These are phyloP conservation scores for Protophormia terraenovae DNA, from an alignment of 2,888 invertebrate species.

Conservation along the genomic window DNA sequence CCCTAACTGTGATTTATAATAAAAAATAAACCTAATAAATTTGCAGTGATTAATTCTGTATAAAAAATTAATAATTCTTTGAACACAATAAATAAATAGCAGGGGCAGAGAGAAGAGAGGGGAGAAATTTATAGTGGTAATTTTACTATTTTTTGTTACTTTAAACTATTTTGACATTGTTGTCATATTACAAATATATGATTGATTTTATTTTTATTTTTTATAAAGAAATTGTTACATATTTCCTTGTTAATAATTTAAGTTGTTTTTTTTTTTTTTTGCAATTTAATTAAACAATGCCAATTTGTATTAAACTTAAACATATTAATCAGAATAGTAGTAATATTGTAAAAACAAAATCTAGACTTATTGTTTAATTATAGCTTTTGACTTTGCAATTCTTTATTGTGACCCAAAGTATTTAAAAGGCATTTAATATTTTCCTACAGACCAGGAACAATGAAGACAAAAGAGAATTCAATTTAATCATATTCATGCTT, in stretches of 20 bases:
- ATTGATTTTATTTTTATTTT: neutral
- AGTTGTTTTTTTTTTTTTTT: no score
- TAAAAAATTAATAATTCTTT: no score
- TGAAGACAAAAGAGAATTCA: conserved; percentile 6
- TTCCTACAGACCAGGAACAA: conserved; percentile 32
- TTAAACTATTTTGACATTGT: no score
- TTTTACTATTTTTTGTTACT: no score
- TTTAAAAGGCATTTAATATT: conserved; percentile 39
- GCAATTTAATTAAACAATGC: conserved; percentile 8
- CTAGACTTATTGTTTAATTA: conserved; percentile 57
- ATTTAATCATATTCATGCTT: neutral
- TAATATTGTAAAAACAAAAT: conserved; percentile 28
- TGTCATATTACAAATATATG: no score
- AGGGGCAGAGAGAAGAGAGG: no score
- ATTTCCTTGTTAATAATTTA: neutral
- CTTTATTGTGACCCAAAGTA: conserved; percentile 33
- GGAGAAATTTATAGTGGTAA: no score
- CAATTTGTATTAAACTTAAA: conserved; percentile 1
- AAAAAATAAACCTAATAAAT: no score
- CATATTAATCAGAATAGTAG: conserved; percentile 23
- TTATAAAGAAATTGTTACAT: neutral
- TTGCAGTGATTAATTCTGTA: no score
- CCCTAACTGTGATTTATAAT: neutral
- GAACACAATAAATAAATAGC: no score
- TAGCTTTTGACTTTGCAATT: conserved; percentile 47